Percentiles rank a stretch among this genome's conserved stretches.
Conservation (phyloP, 2,113 vertebrate species). For the Trematocara macrostoma region DNA sequence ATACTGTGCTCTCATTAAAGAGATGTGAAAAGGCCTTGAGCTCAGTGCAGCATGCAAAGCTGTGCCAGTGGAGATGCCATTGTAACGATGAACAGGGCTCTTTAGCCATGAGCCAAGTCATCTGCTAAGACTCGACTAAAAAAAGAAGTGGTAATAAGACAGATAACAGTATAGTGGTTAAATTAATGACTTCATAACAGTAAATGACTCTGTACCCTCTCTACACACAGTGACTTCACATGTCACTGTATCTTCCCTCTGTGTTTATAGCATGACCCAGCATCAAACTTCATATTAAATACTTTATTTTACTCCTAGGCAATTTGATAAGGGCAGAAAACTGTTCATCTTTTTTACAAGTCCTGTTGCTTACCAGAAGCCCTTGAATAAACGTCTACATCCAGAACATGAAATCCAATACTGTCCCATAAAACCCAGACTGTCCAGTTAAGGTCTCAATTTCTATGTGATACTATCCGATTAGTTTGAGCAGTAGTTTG, state of each 20-base stretch:
- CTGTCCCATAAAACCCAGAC: not conserved
- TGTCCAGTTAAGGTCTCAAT: not conserved
- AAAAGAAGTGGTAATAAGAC: not conserved
- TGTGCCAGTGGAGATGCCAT: conserved; percentile 42
- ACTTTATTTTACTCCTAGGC: not conserved
- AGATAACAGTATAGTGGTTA: conserved; percentile 1
- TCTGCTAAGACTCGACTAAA: conserved; percentile 7
- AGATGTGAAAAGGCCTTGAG: conserved; percentile 50
- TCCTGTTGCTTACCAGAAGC: not conserved
- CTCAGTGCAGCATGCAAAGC: conserved; percentile 46
- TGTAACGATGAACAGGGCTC: conserved; percentile 30
- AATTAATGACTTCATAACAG: conserved; percentile 8
- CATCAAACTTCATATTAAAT: not conserved
- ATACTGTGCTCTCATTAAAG: conserved; percentile 64
- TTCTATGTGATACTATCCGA: not conserved
- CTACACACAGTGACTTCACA: not conserved
- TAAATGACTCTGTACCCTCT: not conserved
- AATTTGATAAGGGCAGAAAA: not conserved
- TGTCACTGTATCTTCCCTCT: not conserved
- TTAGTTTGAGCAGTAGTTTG: not conserved
- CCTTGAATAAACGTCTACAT: not conserved
- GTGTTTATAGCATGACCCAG: not conserved
- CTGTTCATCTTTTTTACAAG: not conserved
- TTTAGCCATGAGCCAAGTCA: conserved; percentile 6
- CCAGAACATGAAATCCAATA: not conserved